Conservation (phyloP, 2,797 vertebrate genomes). For the Nothura maculosa region DNA sequence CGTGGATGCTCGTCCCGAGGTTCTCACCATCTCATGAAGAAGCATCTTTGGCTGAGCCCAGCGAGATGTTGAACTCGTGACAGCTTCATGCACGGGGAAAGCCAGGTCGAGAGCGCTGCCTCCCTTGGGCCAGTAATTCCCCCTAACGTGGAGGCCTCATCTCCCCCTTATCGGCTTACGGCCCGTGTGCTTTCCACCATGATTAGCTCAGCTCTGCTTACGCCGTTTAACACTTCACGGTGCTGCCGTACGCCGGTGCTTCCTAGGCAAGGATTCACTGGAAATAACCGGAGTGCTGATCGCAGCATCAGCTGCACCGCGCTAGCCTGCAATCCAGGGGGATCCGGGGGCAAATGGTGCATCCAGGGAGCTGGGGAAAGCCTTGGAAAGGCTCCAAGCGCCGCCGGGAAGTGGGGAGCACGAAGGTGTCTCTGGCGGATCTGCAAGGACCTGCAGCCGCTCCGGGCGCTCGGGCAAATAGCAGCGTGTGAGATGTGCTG, state of each 20-base stretch:
- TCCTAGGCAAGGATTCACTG: neutral
- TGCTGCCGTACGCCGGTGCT: neutral
- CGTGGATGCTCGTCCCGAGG: neutral
- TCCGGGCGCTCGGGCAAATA: neutral
- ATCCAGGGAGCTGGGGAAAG: neutral
- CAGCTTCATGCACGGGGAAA: neutral
- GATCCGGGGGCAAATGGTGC: neutral
- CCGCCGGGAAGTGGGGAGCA: neutral
- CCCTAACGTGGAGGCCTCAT: neutral
- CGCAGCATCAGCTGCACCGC: neutral
- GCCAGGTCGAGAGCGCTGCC: neutral
- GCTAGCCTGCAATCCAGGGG: too few relatives aligned
- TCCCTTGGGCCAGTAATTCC: neutral
- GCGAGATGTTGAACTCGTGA: neutral
- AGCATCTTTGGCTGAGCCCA: neutral
- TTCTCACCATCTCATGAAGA: neutral
- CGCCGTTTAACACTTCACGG: neutral
- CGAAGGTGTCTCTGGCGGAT: neutral
- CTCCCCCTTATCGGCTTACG: conserved; percentile 6
- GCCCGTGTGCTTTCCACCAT: neutral
- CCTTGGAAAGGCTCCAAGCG: neutral
- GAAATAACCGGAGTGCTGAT: neutral
- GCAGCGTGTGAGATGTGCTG: neutral
- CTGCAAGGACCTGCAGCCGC: neutral
- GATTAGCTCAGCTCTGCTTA: conserved; percentile 25